Percentiles rank a stretch among this genome's conserved stretches.
Conservation (phyloP, 1,140 invertebrate species). For the Odontomachus brunneus region DNA sequence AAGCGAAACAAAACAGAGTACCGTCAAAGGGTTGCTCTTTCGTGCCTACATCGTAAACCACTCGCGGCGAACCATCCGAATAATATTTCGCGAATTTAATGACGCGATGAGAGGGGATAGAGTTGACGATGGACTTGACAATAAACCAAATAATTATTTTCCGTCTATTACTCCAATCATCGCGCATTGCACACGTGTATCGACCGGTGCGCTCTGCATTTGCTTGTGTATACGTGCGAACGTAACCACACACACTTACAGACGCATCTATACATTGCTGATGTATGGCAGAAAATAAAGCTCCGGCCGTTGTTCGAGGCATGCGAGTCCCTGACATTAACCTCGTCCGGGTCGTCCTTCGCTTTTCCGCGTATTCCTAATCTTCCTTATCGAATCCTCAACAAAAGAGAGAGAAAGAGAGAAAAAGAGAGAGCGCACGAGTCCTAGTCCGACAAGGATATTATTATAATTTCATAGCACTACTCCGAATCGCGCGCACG, state of each 20-base stretch:
- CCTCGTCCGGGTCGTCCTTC: neutral
- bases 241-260: neutral
- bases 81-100: neutral
- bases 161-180: neutral
- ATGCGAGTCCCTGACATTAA: slow-evolving; percentile 50
- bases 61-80: neutral
- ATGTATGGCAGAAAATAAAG: slow-evolving; percentile 24
- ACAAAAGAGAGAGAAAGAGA: no score
- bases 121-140: neutral
- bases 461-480: slow-evolving; percentile 23
- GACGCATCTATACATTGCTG: neutral
- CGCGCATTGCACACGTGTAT: neutral
- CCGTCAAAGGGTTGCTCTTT: neutral
- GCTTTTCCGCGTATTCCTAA: slow-evolving; percentile 47
- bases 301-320: slow-evolving; percentile 25
- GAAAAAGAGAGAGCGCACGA: no score
- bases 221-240: neutral
- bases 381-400: slow-evolving; percentile 19
- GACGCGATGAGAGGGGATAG: neutral
- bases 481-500: slow-evolving; percentile 13
- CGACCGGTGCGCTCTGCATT: slow-evolving; percentile 9
- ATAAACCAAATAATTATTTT: slow-evolving; percentile 40
- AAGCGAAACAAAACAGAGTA: neutral
- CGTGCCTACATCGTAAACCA: neutral
- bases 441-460: neutral